Conservation (phyloP, 2,888 invertebrate species). For the Lithophane semibrunnea region DNA sequence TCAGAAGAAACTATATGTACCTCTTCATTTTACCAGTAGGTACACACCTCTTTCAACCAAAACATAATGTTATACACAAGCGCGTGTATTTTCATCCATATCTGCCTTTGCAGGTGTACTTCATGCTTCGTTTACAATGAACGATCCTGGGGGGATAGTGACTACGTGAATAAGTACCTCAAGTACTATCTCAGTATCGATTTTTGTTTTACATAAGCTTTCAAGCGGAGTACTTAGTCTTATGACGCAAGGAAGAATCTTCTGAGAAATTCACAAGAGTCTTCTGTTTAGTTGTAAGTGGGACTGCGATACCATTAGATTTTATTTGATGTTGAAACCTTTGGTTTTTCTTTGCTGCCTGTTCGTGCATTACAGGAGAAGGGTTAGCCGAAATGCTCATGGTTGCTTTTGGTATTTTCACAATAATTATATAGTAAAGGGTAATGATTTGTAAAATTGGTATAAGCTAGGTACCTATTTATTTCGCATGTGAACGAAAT, state of each 20-base stretch:
- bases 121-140: slow-evolving; percentile 41
- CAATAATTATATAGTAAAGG: neutral
- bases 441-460: slow-evolving; percentile 22
- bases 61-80: neutral
- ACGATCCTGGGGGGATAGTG: slow-evolving; percentile 47
- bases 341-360: neutral
- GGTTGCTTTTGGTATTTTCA: neutral
- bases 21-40: neutral
- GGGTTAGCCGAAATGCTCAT: neutral
- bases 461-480: no score
- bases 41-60: neutral
- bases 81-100: slow-evolving; percentile 4
- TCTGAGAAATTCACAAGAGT: neutral
- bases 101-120: neutral
- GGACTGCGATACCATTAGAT: neutral
- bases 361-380: neutral
- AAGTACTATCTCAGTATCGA: slow-evolving; percentile 38
- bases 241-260: neutral
- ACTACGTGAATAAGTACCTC: slow-evolving; percentile 40
- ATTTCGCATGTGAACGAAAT: slow-evolving; percentile 6
- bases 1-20: neutral
- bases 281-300: neutral
- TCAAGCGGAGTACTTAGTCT: slow-evolving; percentile 23
- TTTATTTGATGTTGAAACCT: neutral
- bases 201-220: slow-evolving; percentile 46